These are phyloP conservation scores for Conomelus anceps DNA, from an alignment of 2,888 invertebrate species.

Conservation along the genomic window DNA sequence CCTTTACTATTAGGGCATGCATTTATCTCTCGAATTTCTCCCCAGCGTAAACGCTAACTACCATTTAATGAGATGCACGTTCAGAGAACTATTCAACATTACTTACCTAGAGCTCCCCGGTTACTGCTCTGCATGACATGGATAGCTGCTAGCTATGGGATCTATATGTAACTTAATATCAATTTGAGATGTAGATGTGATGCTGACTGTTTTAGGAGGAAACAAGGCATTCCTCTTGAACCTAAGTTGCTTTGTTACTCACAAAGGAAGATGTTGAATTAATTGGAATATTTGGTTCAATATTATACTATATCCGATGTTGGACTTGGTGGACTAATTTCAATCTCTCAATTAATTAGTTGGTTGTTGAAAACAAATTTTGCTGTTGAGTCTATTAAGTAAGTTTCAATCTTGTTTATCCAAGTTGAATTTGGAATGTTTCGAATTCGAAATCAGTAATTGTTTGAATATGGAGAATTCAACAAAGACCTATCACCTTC, in stretches of 20 bases:
- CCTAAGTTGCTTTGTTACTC: not conserved
- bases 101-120: not conserved
- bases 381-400: too few relatives aligned
- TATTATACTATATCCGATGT: not conserved
- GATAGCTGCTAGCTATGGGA: not conserved
- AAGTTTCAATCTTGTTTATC: too few relatives aligned
- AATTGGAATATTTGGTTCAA: not conserved
- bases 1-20: not conserved
- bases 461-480: too few relatives aligned
- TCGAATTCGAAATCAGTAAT: too few relatives aligned
- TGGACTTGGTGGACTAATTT: too few relatives aligned
- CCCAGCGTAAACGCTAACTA: not conserved
- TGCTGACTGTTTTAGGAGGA: too few relatives aligned
- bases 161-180: not conserved
- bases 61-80: not conserved
- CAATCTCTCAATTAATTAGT: too few relatives aligned
- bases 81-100: not conserved
- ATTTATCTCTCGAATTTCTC: not conserved
- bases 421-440: too few relatives aligned
- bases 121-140: not conserved
- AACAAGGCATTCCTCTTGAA: not conserved
- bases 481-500: too few relatives aligned
- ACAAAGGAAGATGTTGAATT: not conserved
- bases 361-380: too few relatives aligned
- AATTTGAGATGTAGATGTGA: not conserved